A percentile compares a stretch with the other conserved stretches of the same genome.
Evolutionary conservation across 2,797 vertebrate genomes (phyloP).

Genomic region (Sparus aurata): DNA sequence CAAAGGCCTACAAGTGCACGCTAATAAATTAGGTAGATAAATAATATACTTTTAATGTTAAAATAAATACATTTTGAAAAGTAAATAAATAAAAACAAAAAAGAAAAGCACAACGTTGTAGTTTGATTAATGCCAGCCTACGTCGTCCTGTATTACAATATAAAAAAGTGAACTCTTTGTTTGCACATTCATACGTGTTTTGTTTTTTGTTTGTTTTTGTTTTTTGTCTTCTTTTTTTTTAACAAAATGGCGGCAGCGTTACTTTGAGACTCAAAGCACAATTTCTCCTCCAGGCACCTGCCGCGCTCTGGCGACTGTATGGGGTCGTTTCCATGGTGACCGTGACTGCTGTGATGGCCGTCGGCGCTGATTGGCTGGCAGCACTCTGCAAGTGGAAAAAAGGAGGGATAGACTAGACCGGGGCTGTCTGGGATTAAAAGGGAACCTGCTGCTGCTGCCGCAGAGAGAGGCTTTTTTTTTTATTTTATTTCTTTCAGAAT

Average conservation of each 20-base stretch:
- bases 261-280: conserved; percentile 80
- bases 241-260: conserved; percentile 82
- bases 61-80: conserved; percentile 75
- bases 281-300: conserved; percentile 84
- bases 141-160: conserved; percentile 75
- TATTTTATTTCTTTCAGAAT: conserved; percentile 29
- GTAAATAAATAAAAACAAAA: conserved; percentile 64
- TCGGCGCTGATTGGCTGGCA: conserved; percentile 72
- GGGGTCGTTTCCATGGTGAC: conserved; percentile 75
- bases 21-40: conserved; percentile 78
- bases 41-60: conserved; percentile 67
- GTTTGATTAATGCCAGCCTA: conserved; percentile 78
- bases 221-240: conserved; percentile 54
- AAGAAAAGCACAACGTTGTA: conserved; percentile 74
- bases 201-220: conserved; percentile 20
- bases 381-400: conserved; percentile 50
- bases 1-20: conserved; percentile 77
- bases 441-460: conserved; percentile 44
- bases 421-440: conserved; percentile 64
- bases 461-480: conserved; percentile 21
- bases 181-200: conserved; percentile 77
- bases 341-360: conserved; percentile 67
- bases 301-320: conserved; percentile 78
- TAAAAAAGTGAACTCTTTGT: conserved; percentile 81
- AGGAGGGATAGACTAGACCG: not conserved